Evolutionary conservation across 2,113 vertebrate genomes (phyloP).

Genomic region (Cinclus cinclus): DNA sequence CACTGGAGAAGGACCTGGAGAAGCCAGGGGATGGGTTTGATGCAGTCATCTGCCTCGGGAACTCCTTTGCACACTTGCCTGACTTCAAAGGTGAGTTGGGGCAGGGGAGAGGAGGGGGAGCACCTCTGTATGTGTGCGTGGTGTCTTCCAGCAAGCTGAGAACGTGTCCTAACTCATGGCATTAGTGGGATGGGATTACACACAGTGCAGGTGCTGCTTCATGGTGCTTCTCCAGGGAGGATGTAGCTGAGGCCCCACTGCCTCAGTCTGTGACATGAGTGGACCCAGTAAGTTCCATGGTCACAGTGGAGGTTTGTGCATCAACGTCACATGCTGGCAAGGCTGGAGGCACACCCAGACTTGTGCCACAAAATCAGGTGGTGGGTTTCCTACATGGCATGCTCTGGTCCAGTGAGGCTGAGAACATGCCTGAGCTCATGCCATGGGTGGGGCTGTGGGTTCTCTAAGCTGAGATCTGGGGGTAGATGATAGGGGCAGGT

Average conservation of each 20-base stretch:
- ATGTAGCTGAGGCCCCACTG: not conserved
- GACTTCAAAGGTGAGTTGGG: slow-evolving; percentile 89
- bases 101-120: not conserved
- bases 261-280: not conserved
- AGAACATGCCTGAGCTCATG: not conserved
- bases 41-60: slow-evolving; percentile 95
- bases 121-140: fast-evolving
- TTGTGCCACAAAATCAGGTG: not conserved
- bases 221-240: fast-evolving
- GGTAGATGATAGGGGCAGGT: not conserved
- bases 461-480: not conserved
- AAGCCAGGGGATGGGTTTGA: slow-evolving; percentile 88
- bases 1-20: slow-evolving; percentile 83
- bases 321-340: not conserved
- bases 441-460: not conserved
- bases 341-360: not conserved
- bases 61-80: slow-evolving; percentile 97
- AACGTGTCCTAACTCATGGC: not conserved
- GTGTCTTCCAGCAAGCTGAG: not conserved
- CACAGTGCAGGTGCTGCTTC: not conserved
- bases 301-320: not conserved
- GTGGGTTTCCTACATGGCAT: fast-evolving
- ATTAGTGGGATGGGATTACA: not conserved
- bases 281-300: fast-evolving
- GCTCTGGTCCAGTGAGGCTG: not conserved